Percentiles rank a stretch among this genome's conserved stretches.
Conservation (phyloP, 2,113 vertebrate species). For the Melanerpes formicivorus region DNA sequence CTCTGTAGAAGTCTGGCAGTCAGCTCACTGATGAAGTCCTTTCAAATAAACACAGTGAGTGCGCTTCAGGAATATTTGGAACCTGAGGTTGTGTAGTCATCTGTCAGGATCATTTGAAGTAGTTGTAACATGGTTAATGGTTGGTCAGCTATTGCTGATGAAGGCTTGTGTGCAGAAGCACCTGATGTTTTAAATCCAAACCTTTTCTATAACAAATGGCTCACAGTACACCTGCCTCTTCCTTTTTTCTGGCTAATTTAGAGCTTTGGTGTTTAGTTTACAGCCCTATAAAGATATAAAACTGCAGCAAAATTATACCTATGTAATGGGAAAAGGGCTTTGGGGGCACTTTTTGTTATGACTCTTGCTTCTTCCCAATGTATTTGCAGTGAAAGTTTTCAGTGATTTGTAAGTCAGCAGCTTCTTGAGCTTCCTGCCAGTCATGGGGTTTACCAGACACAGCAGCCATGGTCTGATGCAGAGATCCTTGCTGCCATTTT, state of each 20-base stretch:
- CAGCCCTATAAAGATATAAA: not conserved
- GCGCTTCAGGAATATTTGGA: fast-evolving
- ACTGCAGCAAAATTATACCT: not conserved
- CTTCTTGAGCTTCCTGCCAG: not conserved
- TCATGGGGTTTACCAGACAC: not conserved
- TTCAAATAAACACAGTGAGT: fast-evolving
- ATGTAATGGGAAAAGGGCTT: not conserved
- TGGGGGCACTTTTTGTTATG: not conserved
- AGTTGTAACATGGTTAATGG: not conserved
- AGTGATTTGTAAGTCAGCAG: not conserved
- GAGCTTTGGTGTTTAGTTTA: not conserved
- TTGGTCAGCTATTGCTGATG: not conserved
- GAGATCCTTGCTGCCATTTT: not conserved
- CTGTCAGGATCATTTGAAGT: not conserved
- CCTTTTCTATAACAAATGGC: too few species aligned
- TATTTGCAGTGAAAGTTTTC: not conserved
- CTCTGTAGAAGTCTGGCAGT: not conserved
- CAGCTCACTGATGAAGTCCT: not conserved
- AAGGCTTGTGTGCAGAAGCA: not conserved
- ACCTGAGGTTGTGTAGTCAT: not conserved
- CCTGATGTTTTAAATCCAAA: not conserved
- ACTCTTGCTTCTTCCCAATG: not conserved
- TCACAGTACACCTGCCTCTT: not conserved
- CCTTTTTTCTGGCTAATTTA: not conserved
- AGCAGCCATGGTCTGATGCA: fast-evolving